phyloP scores from a whole-genome alignment of 2,888 invertebrate species.

The Acanthacorydalis orientalis region DNA sequence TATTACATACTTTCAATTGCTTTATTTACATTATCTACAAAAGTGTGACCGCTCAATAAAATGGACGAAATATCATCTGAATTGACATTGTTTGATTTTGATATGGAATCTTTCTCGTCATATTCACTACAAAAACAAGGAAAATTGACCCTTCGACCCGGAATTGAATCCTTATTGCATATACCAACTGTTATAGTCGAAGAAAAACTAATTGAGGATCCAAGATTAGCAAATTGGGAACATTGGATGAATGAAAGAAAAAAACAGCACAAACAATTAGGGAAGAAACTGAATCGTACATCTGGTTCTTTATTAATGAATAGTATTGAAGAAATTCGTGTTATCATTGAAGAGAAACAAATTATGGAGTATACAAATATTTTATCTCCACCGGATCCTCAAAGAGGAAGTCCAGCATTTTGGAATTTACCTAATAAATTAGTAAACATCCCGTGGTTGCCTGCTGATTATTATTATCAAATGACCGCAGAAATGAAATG shows the following conservation, averaged over 20 bases:
- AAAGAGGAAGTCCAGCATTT: slow-evolving; percentile 22
- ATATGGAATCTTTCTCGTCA: too few relatives aligned
- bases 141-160: too few relatives aligned
- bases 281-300: background rate
- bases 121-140: too few relatives aligned
- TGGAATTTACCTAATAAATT: slow-evolving; percentile 17
- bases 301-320: background rate
- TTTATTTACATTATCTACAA: too few relatives aligned
- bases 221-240: background rate
- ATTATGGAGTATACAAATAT: background rate
- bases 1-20: too few relatives aligned
- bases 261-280: background rate
- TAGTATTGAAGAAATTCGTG: background rate
- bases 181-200: too few relatives aligned
- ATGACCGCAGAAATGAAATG: slow-evolving; percentile 15
- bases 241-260: background rate
- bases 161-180: too few relatives aligned
- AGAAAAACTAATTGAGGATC: background rate
- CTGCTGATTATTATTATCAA: slow-evolving; percentile 2
- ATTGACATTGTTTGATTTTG: too few relatives aligned
- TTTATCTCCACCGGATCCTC: slow-evolving; percentile 10
- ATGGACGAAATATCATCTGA: too few relatives aligned
- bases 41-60: too few relatives aligned
- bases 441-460: background rate
- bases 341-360: background rate